Evolutionary conservation across 1,140 invertebrate species (phyloP).

Genomic region (Cydia splendana): DNA sequence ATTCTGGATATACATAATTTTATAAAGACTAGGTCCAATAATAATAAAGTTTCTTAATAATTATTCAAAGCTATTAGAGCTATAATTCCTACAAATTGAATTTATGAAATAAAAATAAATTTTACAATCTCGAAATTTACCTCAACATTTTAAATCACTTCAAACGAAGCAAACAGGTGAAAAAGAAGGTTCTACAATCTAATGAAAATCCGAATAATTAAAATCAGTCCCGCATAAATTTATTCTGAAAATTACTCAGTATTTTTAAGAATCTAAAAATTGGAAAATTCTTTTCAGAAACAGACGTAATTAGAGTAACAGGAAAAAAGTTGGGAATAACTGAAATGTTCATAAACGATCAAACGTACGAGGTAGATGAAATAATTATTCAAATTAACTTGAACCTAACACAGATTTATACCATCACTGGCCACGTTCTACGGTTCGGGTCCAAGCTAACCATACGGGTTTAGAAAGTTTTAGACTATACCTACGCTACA

Average conservation of each 20-base stretch:
- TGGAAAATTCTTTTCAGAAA: not conserved
- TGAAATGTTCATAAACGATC: slow-evolving; percentile 15
- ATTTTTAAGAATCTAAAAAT: slow-evolving; percentile 9
- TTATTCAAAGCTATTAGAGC: too few relatives aligned
- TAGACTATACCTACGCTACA: too few relatives aligned
- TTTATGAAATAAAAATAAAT: not conserved
- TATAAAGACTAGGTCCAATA: too few relatives aligned
- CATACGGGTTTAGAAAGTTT: not conserved
- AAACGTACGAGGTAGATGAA: not conserved
- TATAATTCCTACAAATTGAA: not conserved
- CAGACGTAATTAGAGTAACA: slow-evolving; percentile 20
- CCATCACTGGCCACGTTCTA: not conserved
- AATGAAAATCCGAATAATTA: slow-evolving; percentile 1
- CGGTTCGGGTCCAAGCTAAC: not conserved
- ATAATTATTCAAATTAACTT: slow-evolving; percentile 14
- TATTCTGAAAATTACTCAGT: slow-evolving; percentile 6
- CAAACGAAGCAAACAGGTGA: slow-evolving; percentile 7
- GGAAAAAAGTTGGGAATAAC: not conserved
- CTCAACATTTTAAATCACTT: not conserved
- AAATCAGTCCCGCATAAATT: not conserved
- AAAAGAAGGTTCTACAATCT: not conserved
- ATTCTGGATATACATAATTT: too few relatives aligned
- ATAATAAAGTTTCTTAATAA: too few relatives aligned
- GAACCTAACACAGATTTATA: slow-evolving; percentile 16
- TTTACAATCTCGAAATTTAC: not conserved